A percentile compares a stretch with the other conserved stretches of the same genome.
Conservation (phyloP, 1,140 invertebrate genomes). For the Aphaenogaster ashmeadi region DNA sequence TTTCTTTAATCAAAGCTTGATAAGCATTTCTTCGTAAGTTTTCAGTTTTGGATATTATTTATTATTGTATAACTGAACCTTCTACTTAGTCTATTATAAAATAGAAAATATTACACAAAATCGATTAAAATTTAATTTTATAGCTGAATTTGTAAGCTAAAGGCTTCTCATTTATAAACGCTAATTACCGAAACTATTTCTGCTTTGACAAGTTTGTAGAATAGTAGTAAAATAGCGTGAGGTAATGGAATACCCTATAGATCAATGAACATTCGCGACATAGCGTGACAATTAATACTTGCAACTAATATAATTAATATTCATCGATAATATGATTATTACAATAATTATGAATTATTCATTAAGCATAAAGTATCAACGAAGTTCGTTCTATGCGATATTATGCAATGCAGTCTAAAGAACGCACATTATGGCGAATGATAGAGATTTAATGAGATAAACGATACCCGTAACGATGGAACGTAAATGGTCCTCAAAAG, state of each 20-base stretch:
- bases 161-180: neutral
- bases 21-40: neutral
- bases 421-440: slow-evolving; percentile 18
- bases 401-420: slow-evolving; percentile 10
- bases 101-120: neutral
- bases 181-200: slow-evolving; percentile 14
- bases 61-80: neutral
- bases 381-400: slow-evolving; percentile 30
- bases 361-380: slow-evolving; percentile 28
- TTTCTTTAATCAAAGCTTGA: neutral
- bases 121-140: neutral
- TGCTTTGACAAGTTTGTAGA: neutral
- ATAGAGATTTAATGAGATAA: slow-evolving; percentile 29
- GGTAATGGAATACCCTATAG: slow-evolving; percentile 13
- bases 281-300: slow-evolving; percentile 21
- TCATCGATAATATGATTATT: slow-evolving; percentile 35
- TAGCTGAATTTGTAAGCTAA: neutral
- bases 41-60: slow-evolving; percentile 3
- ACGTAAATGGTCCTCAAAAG: slow-evolving; percentile 10
- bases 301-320: slow-evolving; percentile 49
- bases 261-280: neutral
- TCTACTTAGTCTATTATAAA: neutral
- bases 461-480: slow-evolving; percentile 1
- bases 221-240: neutral
- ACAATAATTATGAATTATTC: slow-evolving; percentile 49